These are phyloP conservation scores for Eupithecia vulgata DNA, from an alignment of 2,888 invertebrate species.

Conservation along the genomic window DNA sequence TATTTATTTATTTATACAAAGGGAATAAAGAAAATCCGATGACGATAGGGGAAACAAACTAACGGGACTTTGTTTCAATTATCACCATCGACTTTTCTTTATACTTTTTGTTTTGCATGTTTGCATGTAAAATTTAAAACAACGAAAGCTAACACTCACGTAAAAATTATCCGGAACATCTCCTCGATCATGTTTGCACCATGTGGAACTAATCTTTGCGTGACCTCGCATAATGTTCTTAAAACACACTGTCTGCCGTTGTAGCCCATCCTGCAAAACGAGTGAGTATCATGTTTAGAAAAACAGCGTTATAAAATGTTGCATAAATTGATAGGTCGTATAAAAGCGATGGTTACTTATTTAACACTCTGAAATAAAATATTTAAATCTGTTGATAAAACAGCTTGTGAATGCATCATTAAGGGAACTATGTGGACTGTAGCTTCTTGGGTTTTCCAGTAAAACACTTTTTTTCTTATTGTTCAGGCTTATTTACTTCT, in stretches of 20 bases:
- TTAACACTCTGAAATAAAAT: background rate
- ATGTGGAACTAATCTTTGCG: conserved; percentile 85
- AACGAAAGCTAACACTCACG: conserved; percentile 76
- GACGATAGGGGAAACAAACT: background rate
- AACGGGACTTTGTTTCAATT: no score
- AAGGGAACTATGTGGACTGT: no score
- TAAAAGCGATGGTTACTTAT: background rate
- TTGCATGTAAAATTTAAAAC: conserved; percentile 1
- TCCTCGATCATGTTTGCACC: conserved; percentile 87
- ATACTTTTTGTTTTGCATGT: no score
- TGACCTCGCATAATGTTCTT: conserved; percentile 89
- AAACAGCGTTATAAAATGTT: conserved; percentile 11
- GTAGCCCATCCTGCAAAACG: conserved; percentile 88
- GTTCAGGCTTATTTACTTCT: no score
- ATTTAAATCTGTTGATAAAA: background rate
- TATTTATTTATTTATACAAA: no score
- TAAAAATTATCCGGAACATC: conserved; percentile 87
- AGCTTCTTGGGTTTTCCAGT: no score
- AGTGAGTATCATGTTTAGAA: conserved; percentile 7
- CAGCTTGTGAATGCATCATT: background rate
- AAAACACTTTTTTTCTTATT: no score
- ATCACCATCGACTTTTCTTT: no score
- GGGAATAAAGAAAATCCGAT: background rate
- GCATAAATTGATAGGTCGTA: conserved; percentile 16
- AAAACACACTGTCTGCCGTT: conserved; percentile 88